Conservation (phyloP, 92 coral and sea anemone species). For the Porites evermanni region DNA sequence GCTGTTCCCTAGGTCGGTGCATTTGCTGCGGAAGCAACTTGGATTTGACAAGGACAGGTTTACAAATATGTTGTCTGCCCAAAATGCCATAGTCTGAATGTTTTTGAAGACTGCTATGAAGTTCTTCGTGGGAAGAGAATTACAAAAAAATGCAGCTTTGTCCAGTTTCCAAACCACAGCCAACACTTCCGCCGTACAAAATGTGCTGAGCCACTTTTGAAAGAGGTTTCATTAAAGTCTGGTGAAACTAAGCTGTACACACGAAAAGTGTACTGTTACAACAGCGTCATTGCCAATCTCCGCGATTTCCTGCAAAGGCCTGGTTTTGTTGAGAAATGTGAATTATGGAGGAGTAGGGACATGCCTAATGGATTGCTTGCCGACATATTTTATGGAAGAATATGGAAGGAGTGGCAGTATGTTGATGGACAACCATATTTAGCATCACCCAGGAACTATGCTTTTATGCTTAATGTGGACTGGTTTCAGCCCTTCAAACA, state of each 20-base stretch:
- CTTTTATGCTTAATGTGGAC: conserved; percentile 65
- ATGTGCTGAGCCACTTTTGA: conserved; percentile 62
- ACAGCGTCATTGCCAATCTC: conserved; percentile 53
- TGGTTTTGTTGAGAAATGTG: conserved; percentile 56
- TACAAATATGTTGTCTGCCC: conserved; percentile 74
- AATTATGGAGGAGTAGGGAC: conserved; percentile 63
- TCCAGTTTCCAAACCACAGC: conserved; percentile 61
- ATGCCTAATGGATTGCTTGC: conserved; percentile 58
- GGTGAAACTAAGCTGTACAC: conserved; percentile 65
- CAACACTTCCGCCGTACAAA: conserved; percentile 62
- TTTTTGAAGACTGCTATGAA: conserved; percentile 62
- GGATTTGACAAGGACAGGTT: conserved; percentile 68
- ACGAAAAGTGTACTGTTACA: conserved; percentile 64
- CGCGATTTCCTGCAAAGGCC: conserved; percentile 40
- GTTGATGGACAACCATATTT: conserved; percentile 64
- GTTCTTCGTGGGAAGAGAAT: conserved; percentile 33
- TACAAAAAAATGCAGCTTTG: conserved; percentile 40
- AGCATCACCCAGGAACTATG: conserved; percentile 65
- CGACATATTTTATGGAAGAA: conserved; percentile 69
- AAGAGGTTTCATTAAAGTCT: conserved; percentile 53
- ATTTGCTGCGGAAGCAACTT: conserved; percentile 51
- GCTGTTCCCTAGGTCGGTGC: conserved; percentile 43
- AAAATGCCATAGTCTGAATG: conserved; percentile 58
- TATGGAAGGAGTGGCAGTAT: conserved; percentile 75
- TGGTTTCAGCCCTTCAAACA: conserved; percentile 81